Conservation (phyloP, 2,797 vertebrate species). For the Miichthys miiuy region DNA sequence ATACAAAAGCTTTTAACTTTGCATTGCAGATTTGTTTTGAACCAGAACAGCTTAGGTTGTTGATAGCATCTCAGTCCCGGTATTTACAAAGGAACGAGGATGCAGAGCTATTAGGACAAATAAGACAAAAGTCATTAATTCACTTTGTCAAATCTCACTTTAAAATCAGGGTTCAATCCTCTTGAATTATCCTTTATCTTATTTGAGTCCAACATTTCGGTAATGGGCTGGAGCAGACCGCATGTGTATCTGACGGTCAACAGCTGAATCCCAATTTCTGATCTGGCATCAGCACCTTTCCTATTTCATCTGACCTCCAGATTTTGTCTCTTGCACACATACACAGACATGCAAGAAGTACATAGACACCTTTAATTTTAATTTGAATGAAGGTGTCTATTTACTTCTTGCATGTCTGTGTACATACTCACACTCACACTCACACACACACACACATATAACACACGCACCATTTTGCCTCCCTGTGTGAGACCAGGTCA, state of each 20-base stretch:
- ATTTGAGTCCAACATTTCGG: slow-evolving; percentile 7
- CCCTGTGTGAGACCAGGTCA: slow-evolving; percentile 64
- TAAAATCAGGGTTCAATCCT: not conserved
- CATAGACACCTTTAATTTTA: no score
- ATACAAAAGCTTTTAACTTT: slow-evolving; percentile 56
- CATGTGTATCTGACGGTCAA: slow-evolving; percentile 9
- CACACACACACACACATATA: not conserved
- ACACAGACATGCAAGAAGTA: no score
- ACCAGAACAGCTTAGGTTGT: slow-evolving; percentile 42
- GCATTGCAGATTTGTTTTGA: slow-evolving; percentile 67
- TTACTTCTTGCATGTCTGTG: no score
- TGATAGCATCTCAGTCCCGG: slow-evolving; percentile 50
- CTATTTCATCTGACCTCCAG: slow-evolving; percentile 73
- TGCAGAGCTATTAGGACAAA: slow-evolving; percentile 13
- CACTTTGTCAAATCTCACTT: not conserved
- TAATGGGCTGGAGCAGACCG: not conserved
- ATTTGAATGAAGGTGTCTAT: no score
- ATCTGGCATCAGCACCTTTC: slow-evolving; percentile 50
- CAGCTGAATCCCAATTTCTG: slow-evolving; percentile 31
- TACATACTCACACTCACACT: not conserved
- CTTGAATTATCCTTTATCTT: not conserved
- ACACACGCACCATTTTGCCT: slow-evolving; percentile 46
- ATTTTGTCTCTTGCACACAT: slow-evolving; percentile 31
- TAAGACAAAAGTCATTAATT: not conserved
- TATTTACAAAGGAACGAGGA: slow-evolving; percentile 25